These are phyloP conservation scores for Anisognathus igniventris DNA, from an alignment of 2,797 vertebrate species.

Conservation along the genomic window DNA sequence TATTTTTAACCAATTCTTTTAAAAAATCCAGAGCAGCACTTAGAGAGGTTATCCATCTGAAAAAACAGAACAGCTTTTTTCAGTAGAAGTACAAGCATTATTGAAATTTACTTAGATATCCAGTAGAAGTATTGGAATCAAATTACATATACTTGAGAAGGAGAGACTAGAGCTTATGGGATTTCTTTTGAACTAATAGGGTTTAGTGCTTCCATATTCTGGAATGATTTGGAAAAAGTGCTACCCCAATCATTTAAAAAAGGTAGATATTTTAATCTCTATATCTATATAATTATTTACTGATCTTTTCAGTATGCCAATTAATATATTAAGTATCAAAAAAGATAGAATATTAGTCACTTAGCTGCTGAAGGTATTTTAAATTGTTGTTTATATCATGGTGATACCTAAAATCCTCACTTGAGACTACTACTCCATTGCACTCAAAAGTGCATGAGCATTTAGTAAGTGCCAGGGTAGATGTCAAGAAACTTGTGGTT, in stretches of 20 bases:
- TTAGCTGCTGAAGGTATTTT: background rate
- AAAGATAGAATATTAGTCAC: background rate
- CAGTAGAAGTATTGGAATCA: background rate
- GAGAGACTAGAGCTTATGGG: background rate
- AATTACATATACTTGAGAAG: background rate
- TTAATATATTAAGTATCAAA: background rate
- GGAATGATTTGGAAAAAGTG: background rate
- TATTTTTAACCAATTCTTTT: background rate
- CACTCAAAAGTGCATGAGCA: background rate
- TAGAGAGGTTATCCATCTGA: background rate
- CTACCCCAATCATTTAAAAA: background rate
- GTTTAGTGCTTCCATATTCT: background rate
- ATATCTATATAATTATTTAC: background rate
- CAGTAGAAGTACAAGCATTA: background rate
- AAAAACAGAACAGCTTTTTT: background rate
- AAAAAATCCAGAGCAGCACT: background rate
- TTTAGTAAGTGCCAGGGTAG: background rate
- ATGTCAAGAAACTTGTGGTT: background rate
- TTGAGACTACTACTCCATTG: background rate
- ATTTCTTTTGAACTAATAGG: background rate
- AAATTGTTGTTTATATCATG: background rate
- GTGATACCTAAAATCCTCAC: background rate
- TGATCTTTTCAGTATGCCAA: background rate
- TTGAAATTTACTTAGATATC: background rate
- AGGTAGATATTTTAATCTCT: background rate